Base-by-base conservation (phyloP, 2,797 vertebrate genomes). In the Phataginus tetradactyla region DNA sequence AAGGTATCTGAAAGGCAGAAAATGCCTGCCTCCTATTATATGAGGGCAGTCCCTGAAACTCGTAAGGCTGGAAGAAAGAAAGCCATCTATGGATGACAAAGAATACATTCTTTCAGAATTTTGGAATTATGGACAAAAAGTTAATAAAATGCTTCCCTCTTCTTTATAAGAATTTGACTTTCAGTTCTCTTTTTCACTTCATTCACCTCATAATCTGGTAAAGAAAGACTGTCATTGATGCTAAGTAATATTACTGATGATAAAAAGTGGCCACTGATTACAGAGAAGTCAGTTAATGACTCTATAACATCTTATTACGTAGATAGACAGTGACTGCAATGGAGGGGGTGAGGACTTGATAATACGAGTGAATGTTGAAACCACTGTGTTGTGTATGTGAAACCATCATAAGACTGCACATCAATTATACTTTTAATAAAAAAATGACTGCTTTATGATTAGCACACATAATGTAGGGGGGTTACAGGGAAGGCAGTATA, bases 111-210 rank as follows among this genome's bases (percentile, higher is more conserved):
- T 86, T 75, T 74, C 25, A 72, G 59, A 34, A 78, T 59, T 86
- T 71, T 71, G 66, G 45, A 57, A 61, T 25, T 75, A 49, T 29
- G 55, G 89, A 61, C 72, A 69, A 11, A 0, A 12, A 63, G 18
- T 84, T 95, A 89, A 78, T 21, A 77, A 84, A 94, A 87, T 10
- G 9, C 17, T 61, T 83, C 86, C 57, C 45, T 96, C 55, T 53
- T 89, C 75, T 21, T 6, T 51, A 45, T 77, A 37, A 92, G 59
- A 72, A 78, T 71, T 42, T 42, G 7, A 75, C 57, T 78, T 77
- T 71, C 49, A 55, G 49, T 29, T 39, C 66, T 86, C 71, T 37
- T 94, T 96, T 86, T 21, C 53, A 51, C n/a, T 78, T 51, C 53
- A 29, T 77, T 72, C 32, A 45, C 80, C 66, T 66, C 21, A 61